These are phyloP conservation scores for Lithobates pipiens DNA, from an alignment of 2,797 vertebrate species.

Conservation along the genomic window DNA sequence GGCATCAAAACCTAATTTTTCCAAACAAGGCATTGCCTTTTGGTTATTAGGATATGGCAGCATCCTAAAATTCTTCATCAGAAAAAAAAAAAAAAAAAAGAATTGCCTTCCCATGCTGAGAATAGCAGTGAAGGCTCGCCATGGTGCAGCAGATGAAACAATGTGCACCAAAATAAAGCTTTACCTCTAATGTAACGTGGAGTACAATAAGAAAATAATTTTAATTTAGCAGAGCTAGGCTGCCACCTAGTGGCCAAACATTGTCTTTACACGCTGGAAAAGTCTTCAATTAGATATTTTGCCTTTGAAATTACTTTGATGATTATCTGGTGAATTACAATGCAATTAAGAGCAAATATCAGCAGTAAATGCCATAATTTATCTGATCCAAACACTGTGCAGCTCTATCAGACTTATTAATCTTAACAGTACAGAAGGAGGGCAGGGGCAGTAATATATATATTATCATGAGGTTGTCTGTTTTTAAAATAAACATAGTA, in stretches of 20 bases:
- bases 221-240: constrained; percentile 27
- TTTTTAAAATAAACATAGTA: no score
- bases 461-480: no score
- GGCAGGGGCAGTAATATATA: neutral
- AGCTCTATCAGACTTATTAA: constrained; percentile 31
- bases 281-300: constrained; percentile 24
- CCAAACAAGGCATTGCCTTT: no score
- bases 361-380: constrained; percentile 28
- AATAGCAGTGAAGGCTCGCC: neutral
- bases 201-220: no score
- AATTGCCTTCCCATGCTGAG: no score
- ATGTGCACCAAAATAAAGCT: no score
- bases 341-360: constrained; percentile 55
- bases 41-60: no score
- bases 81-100: no score
- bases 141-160: no score
- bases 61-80: no score
- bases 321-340: constrained; percentile 59
- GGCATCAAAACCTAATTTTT: no score
- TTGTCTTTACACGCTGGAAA: neutral
- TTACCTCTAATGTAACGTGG: no score
- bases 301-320: constrained; percentile 50
- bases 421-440: constrained; percentile 21
- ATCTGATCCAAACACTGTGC: constrained; percentile 46
- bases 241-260: constrained; percentile 36